These are phyloP conservation scores for Oreochromis niloticus DNA, from an alignment of 2,113 vertebrate species.

Conservation along the genomic window DNA sequence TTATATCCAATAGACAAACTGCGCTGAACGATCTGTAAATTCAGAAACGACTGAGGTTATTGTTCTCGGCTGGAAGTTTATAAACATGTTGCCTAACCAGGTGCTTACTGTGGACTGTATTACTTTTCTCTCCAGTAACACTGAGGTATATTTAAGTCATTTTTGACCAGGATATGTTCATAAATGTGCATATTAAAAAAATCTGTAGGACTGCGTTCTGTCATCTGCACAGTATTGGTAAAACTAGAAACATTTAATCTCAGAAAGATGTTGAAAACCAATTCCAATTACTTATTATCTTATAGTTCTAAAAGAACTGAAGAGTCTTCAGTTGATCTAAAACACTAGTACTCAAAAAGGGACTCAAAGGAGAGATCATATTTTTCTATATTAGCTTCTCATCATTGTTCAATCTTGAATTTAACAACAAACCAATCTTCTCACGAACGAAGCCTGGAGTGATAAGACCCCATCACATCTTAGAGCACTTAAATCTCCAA, in stretches of 20 bases:
- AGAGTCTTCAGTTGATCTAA: neutral
- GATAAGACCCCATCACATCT: neutral
- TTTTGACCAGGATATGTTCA: neutral
- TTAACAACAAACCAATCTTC: too few species aligned
- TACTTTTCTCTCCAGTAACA: neutral
- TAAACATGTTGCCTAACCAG: neutral
- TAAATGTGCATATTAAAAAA: neutral
- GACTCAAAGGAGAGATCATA: rapidly evolving
- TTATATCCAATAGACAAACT: neutral
- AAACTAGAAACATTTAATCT: neutral
- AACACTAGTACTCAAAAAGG: neutral
- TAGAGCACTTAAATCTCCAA: neutral
- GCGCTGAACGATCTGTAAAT: rapidly evolving
- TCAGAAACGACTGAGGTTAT: neutral
- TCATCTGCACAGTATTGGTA: neutral
- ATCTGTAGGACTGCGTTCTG: neutral
- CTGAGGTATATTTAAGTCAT: neutral
- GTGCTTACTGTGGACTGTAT: neutral
- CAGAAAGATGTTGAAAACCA: neutral
- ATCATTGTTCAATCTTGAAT: neutral
- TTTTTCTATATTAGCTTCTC: neutral
- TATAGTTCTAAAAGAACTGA: neutral
- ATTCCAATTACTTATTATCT: neutral
- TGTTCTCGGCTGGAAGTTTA: neutral
- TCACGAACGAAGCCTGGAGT: neutral